These are phyloP conservation scores for Phallusia fumigata DNA, from an alignment of 23 tunicate genomes.

Conservation along the genomic window DNA sequence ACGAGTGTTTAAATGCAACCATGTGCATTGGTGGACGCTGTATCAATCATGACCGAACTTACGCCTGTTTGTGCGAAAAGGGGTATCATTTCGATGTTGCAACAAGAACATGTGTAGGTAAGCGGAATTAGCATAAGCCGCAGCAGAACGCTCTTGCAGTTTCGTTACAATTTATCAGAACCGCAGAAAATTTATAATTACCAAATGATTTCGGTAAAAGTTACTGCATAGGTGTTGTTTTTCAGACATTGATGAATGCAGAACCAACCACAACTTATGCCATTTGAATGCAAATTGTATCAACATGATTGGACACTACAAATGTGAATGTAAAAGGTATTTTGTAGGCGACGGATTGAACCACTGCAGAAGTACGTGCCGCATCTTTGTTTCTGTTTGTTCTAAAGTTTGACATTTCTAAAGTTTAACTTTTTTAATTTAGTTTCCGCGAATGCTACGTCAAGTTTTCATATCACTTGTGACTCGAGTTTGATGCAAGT, in stretches of 20 bases:
- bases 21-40: conserved; percentile 23
- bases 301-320: neutral
- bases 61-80: conserved; percentile 15
- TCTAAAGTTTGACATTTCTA: no score
- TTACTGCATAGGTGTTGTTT: neutral
- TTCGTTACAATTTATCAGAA: no score
- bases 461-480: conserved; percentile 2
- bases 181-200: no score
- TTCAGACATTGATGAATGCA: neutral
- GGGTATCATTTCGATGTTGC: neutral
- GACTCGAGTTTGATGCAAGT: neutral
- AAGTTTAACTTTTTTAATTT: neutral
- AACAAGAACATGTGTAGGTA: neutral
- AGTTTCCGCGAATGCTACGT: neutral
- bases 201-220: neutral
- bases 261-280: neutral
- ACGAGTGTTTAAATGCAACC: conserved; percentile 32
- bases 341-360: neutral
- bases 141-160: neutral
- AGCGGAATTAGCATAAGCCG: neutral
- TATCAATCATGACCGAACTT: conserved; percentile 13
- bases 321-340: neutral
- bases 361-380: neutral
- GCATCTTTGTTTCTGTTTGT: no score
- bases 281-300: neutral